phyloP scores from a whole-genome alignment of 2,888 invertebrate species.

The Euplagia quadripunctaria region DNA sequence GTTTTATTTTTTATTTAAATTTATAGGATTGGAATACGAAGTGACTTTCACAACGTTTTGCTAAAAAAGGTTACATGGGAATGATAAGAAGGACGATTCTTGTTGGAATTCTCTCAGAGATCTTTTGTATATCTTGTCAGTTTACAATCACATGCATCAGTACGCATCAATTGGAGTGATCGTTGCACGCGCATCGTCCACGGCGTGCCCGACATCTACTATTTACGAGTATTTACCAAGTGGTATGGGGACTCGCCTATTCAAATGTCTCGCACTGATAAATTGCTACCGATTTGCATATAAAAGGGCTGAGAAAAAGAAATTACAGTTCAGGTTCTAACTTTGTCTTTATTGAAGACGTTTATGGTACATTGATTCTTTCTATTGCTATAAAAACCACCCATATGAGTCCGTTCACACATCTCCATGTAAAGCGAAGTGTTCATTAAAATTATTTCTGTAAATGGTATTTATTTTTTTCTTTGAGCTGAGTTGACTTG shows the following conservation, averaged over 20 bases:
- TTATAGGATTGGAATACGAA: conserved; percentile 32
- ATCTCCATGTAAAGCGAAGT: not conserved
- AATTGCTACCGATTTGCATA: conserved; percentile 81
- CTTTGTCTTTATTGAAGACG: conserved; percentile 66
- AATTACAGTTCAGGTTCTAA: conserved; percentile 66
- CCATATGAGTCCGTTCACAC: not conserved
- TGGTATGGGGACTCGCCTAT: conserved; percentile 72
- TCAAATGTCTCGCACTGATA: conserved; percentile 81
- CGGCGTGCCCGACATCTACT: conserved; percentile 51
- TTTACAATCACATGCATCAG: conserved; percentile 60
- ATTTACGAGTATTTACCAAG: conserved; percentile 60
- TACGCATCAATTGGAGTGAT: conserved; percentile 57
- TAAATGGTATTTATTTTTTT: not conserved
- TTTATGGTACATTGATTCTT: conserved; percentile 59
- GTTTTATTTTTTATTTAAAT: conserved; percentile 42
- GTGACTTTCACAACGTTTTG: conserved; percentile 32
- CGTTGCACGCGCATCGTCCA: conserved; percentile 46
- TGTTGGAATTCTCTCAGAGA: conserved; percentile 41
- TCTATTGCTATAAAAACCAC: conserved; percentile 51
- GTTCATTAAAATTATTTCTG: not conserved
- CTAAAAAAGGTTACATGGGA: conserved; percentile 40
- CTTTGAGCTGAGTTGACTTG: not conserved
- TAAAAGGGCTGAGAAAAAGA: conserved; percentile 71
- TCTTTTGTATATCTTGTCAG: conserved; percentile 53
- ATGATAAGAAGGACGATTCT: conserved; percentile 47